Evolutionary conservation across 2,888 invertebrate genomes (phyloP).

Genomic region (Tenthredo scrophulariae): DNA sequence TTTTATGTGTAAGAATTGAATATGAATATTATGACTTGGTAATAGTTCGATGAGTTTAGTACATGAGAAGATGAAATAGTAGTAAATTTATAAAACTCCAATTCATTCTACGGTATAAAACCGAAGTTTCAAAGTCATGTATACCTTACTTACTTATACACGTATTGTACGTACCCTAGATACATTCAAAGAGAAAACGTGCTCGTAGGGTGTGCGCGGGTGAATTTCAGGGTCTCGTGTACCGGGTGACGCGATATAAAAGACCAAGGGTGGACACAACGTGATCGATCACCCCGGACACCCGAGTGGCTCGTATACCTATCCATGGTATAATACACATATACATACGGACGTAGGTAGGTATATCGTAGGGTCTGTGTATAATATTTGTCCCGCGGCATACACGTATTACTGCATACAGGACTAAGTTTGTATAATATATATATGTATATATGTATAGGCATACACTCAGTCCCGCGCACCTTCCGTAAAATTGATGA

Average conservation of each 20-base stretch:
- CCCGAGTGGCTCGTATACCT: constrained; percentile 11
- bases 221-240: constrained; percentile 47
- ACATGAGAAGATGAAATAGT: too few relatives aligned
- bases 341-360: not conserved
- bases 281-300: constrained; percentile 75
- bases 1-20: not conserved
- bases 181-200: not conserved
- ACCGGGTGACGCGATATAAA: constrained; percentile 70
- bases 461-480: not conserved
- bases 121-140: too few relatives aligned
- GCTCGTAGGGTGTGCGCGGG: not conserved
- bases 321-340: not conserved
- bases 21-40: not conserved
- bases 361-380: not conserved
- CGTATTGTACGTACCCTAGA: not conserved
- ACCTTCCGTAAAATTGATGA: constrained; percentile 47
- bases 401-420: not conserved
- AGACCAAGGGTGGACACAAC: constrained; percentile 72
- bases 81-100: too few relatives aligned
- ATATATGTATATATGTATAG: not conserved
- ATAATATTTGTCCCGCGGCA: not conserved
- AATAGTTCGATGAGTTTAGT: not conserved
- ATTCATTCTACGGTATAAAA: too few relatives aligned
- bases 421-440: not conserved
- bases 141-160: too few relatives aligned